Evolutionary conservation across 2,797 vertebrate genomes (phyloP).

Genomic region (Podarcis lilfordi): DNA sequence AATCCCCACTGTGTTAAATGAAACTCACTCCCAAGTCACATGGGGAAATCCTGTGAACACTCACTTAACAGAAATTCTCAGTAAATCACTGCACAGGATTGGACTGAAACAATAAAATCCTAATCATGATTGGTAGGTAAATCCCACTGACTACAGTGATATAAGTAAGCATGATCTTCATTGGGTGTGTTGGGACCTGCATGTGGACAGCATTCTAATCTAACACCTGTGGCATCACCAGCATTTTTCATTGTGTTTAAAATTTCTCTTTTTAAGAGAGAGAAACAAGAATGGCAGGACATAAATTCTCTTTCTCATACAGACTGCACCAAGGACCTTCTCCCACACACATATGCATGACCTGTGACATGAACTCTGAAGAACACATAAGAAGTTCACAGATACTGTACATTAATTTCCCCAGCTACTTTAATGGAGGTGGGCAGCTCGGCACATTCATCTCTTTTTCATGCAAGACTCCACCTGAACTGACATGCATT

Average conservation of each 20-base stretch:
- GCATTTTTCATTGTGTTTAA: neutral
- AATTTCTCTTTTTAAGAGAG: neutral
- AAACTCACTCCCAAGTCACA: too few relatives aligned
- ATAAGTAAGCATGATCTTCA: neutral
- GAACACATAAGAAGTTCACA: neutral
- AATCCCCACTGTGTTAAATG: too few relatives aligned
- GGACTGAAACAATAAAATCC: too few relatives aligned
- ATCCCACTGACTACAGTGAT: too few relatives aligned
- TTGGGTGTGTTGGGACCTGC: too few relatives aligned
- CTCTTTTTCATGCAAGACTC: neutral
- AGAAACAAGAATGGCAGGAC: neutral
- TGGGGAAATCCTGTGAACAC: too few relatives aligned
- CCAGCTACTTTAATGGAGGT: neutral
- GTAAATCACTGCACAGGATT: too few relatives aligned
- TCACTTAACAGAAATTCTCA: too few relatives aligned
- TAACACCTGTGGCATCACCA: neutral
- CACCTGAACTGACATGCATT: neutral
- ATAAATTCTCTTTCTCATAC: neutral
- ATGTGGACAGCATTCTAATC: neutral
- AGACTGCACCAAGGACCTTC: neutral
- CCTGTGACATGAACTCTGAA: neutral
- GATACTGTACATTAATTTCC: neutral
- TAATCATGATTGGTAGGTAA: too few relatives aligned
- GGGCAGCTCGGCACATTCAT: neutral
- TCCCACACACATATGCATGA: neutral